Conservation (phyloP, 2,797 vertebrate species). For the Cetoscarus ocellatus region DNA sequence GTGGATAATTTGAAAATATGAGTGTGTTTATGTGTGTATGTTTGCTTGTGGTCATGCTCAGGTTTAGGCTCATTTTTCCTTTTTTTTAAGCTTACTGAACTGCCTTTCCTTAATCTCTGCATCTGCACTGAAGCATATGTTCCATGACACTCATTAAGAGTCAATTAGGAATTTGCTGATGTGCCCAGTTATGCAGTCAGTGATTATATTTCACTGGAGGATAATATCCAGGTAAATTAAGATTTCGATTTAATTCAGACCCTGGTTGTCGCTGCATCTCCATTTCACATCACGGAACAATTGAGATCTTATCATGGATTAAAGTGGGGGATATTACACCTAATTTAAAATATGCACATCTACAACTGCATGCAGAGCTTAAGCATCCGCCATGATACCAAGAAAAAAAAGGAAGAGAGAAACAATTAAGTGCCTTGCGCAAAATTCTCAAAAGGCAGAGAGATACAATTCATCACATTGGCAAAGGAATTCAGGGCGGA, state of each 20-base stretch:
- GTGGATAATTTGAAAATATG: conserved; percentile 73
- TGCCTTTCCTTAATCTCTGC: conserved; percentile 59
- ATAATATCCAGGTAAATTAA: conserved; percentile 86
- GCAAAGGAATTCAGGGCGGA: conserved; percentile 62
- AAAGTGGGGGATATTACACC: conserved; percentile 81
- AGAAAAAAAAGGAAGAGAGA: conserved; percentile 29
- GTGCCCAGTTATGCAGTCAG: conserved; percentile 73
- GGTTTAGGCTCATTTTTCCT: conserved; percentile 39
- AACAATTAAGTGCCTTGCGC: conserved; percentile 70
- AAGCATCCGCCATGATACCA: conserved; percentile 65
- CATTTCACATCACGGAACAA: conserved; percentile 83
- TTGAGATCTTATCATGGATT: conserved; percentile 86
- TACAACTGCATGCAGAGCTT: conserved; percentile 66
- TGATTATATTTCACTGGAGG: conserved; percentile 80
- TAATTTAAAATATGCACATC: conserved; percentile 83
- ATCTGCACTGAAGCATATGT: conserved; percentile 69
- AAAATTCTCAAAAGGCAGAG: conserved; percentile 67
- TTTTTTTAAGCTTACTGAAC: conserved; percentile 3
- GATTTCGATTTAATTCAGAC: conserved; percentile 82
- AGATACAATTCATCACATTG: conserved; percentile 73
- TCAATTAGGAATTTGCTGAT: conserved; percentile 74
- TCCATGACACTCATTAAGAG: conserved; percentile 75
- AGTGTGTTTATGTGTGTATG: conserved; percentile 52
- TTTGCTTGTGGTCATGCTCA: conserved; percentile 54
- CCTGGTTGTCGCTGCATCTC: conserved; percentile 77